These are phyloP conservation scores for Phlogophora meticulosa DNA, from an alignment of 2,888 invertebrate species.

Conservation along the genomic window DNA sequence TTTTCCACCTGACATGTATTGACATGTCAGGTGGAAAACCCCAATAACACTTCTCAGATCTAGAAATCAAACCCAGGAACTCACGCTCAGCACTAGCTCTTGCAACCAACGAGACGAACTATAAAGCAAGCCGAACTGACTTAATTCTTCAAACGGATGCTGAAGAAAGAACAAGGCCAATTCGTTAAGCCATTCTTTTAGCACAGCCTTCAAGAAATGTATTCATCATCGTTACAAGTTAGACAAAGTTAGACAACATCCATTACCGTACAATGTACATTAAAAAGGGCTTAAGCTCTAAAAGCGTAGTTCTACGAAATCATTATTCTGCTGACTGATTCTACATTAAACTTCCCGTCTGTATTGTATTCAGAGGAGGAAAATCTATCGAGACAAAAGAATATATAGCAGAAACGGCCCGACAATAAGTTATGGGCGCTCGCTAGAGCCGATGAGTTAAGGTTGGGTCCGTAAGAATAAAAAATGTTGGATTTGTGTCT, in stretches of 20 bases:
- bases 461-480: constrained; percentile 51
- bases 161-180: not conserved
- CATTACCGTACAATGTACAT: not conserved
- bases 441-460: constrained; percentile 61
- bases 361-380: constrained; percentile 56
- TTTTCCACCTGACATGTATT: too few relatives aligned
- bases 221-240: constrained; percentile 10
- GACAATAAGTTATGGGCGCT: constrained; percentile 62
- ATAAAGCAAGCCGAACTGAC: too few relatives aligned
- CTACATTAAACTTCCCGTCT: constrained; percentile 56
- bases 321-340: constrained; percentile 51
- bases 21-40: too few relatives aligned
- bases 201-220: not conserved
- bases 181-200: not conserved
- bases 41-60: too few relatives aligned
- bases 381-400: constrained; percentile 64
- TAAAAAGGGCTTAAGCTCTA: constrained; percentile 16
- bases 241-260: constrained; percentile 7
- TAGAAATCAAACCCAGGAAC: too few relatives aligned
- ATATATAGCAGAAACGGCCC: constrained; percentile 47
- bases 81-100: too few relatives aligned
- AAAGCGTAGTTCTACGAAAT: constrained; percentile 28
- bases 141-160: too few relatives aligned
- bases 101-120: too few relatives aligned
- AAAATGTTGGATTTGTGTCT: constrained; percentile 59